Percentiles rank a stretch among this genome's conserved stretches.
phyloP scores from a whole-genome alignment of 1,140 invertebrate genomes.

The Ladona fulva region DNA sequence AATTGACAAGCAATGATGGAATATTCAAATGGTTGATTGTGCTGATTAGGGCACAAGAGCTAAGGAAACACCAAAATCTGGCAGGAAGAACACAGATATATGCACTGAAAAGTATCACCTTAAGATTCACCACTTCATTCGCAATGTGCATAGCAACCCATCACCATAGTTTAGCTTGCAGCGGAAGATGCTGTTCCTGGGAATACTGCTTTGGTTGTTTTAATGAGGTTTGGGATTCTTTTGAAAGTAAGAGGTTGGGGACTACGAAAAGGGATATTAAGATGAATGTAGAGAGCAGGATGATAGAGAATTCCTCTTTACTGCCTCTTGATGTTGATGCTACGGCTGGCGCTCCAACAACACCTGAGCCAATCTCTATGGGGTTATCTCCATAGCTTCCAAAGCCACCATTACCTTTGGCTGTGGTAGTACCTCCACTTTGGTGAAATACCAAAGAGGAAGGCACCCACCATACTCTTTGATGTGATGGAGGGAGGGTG shows the following conservation, averaged over 20 bases:
- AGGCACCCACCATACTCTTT: slow-evolving; percentile 14
- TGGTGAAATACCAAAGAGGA: slow-evolving; percentile 13
- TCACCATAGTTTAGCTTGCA: neutral
- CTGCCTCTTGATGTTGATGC: neutral
- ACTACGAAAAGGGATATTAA: neutral
- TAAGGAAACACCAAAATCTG: neutral
- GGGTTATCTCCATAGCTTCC: neutral
- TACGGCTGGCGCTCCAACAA: neutral
- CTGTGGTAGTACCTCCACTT: neutral
- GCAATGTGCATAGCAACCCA: neutral
- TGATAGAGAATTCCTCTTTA: neutral
- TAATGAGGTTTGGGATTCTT: neutral
- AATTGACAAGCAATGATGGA: too few species aligned
- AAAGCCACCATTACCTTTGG: slow-evolving; percentile 10
- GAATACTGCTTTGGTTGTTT: neutral
- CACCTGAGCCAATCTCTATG: neutral
- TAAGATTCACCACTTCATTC: neutral
- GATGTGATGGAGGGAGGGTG: neutral
- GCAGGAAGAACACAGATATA: neutral
- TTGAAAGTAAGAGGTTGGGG: neutral
- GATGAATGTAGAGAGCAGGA: neutral
- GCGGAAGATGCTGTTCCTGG: neutral
- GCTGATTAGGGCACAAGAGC: too few species aligned
- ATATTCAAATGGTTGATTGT: too few species aligned
- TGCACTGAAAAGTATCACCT: neutral